Conservation (phyloP, 2,888 invertebrate species). For the Yponomeuta plumbellus region DNA sequence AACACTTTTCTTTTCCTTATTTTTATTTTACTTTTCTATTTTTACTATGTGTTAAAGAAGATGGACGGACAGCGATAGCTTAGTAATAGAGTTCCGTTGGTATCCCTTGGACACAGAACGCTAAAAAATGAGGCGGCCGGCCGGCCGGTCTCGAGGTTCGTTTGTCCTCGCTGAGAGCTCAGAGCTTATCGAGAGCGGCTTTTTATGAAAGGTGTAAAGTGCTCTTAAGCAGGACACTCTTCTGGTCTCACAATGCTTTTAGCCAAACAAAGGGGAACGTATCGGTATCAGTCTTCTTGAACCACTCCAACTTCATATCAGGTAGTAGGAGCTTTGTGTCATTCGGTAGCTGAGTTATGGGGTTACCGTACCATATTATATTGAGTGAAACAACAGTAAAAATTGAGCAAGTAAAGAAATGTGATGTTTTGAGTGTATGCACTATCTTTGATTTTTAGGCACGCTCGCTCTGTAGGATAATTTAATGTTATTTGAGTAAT, state of each 20-base stretch:
- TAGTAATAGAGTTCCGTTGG: no score
- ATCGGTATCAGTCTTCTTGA: conserved; percentile 9
- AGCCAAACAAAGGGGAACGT: conserved; percentile 33
- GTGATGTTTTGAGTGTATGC: no score
- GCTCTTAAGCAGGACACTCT: conserved; percentile 42
- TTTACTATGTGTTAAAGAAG: no score
- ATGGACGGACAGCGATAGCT: no score
- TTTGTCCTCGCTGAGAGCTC: conserved; percentile 9
- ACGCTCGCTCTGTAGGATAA: no score
- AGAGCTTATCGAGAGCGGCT: conserved; percentile 43
- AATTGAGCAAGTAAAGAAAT: no score
- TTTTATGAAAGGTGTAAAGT: conserved; percentile 48
- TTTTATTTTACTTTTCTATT: no score
- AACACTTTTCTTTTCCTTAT: no score
- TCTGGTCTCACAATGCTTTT: conserved; percentile 32
- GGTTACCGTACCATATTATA: background rate
- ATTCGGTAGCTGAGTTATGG: background rate
- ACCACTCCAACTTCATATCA: background rate
- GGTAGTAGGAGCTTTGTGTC: background rate
- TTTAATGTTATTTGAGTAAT: no score
- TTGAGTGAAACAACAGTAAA: background rate
- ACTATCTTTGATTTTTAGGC: no score
- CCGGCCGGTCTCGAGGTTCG: background rate
- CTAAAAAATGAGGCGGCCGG: no score
- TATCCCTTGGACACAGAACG: no score